Evolutionary conservation across 2,797 vertebrate genomes (phyloP).

Genomic region (Peromyscus nudipes): DNA sequence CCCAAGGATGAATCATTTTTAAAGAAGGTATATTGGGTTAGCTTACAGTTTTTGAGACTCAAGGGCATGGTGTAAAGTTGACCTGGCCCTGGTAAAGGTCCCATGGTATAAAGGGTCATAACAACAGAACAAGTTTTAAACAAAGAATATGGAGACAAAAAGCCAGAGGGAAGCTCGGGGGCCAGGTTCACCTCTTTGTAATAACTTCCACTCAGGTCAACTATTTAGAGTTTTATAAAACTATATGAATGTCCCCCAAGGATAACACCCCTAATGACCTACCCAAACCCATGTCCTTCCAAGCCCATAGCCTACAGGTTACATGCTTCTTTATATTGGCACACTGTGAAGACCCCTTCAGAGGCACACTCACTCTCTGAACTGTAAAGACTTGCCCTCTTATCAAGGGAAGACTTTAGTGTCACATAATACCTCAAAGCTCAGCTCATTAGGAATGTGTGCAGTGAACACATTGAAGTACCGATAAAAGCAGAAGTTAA

Average conservation of each 20-base stretch:
- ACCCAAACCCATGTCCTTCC: neutral
- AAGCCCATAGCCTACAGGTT: neutral
- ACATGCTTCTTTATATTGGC: neutral
- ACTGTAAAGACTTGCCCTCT: neutral
- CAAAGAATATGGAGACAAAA: neutral
- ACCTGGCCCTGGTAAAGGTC: neutral
- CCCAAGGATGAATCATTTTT: neutral
- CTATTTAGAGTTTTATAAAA: neutral
- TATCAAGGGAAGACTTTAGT: neutral
- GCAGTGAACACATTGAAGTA: neutral
- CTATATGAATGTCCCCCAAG: neutral
- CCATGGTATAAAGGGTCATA: neutral
- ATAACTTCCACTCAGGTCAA: neutral
- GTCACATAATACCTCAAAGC: fast-evolving
- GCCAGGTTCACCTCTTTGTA: neutral
- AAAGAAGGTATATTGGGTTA: neutral
- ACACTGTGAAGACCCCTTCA: neutral
- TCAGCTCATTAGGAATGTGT: neutral
- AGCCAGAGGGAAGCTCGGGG: neutral
- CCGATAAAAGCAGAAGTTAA: neutral
- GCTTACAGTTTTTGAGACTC: neutral
- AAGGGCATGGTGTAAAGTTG: too few relatives aligned
- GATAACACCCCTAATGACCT: neutral
- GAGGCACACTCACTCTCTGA: neutral
- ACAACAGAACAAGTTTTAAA: neutral